These are phyloP conservation scores for Heliconius nattereri DNA, from an alignment of 1,140 invertebrate species.

Conservation along the genomic window DNA sequence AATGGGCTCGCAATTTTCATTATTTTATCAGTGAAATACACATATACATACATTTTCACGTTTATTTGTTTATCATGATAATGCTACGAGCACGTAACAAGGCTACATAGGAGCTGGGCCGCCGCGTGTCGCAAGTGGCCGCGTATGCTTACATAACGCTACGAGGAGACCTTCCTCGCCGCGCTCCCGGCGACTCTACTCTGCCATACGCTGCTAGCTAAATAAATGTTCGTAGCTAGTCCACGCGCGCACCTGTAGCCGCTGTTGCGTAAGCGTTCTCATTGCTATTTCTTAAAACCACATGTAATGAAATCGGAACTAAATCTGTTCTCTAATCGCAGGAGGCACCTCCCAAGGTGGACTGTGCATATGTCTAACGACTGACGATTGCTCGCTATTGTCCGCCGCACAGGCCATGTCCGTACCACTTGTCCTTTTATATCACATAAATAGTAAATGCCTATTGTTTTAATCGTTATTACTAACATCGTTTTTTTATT, in stretches of 20 bases:
- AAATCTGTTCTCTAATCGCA: constrained; percentile 15
- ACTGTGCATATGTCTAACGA: too few species aligned
- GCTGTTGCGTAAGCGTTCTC: too few species aligned
- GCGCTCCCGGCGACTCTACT: neutral
- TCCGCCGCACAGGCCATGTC: neutral
- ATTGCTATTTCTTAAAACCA: too few species aligned
- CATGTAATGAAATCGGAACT: constrained; percentile 16
- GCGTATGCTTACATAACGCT: constrained; percentile 33
- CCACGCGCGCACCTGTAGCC: too few species aligned
- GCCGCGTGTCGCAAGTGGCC: constrained; percentile 21
- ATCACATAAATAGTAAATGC: neutral
- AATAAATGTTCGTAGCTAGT: too few species aligned
- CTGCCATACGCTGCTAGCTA: neutral
- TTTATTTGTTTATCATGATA: constrained; percentile 17
- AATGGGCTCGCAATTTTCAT: neutral
- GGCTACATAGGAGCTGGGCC: constrained; percentile 5
- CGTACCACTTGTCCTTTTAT: neutral
- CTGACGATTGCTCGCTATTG: neutral
- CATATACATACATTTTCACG: neutral
- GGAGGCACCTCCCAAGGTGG: too few species aligned
- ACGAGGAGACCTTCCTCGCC: constrained; percentile 11
- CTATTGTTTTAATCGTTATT: neutral
- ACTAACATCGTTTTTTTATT: neutral
- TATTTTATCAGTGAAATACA: neutral
- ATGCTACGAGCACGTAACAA: constrained; percentile 20